Evolutionary conservation across 1,140 invertebrate species (phyloP).

Genomic region (Brevipalpus yothersi): DNA sequence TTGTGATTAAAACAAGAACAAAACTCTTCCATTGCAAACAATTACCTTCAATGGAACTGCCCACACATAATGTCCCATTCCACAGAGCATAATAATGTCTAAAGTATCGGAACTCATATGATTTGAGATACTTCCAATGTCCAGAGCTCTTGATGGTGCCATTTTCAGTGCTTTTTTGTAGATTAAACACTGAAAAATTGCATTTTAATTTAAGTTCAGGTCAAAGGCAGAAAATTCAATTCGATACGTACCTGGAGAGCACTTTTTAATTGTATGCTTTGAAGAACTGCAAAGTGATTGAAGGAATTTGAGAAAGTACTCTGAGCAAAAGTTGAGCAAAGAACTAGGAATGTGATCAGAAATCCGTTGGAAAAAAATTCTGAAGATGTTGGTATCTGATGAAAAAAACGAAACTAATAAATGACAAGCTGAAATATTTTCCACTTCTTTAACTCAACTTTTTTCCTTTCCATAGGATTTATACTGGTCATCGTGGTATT

Average conservation of each 20-base stretch:
- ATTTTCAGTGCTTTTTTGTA: conserved; percentile 28
- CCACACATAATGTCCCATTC: conserved; percentile 62
- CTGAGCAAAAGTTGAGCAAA: conserved; percentile 43
- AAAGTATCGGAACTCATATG: conserved; percentile 53
- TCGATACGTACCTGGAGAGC: conserved; percentile 34
- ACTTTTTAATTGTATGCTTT: conserved; percentile 48
- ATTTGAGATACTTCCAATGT: conserved; percentile 42
- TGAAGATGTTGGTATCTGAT: conserved; percentile 8
- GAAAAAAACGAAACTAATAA: background rate
- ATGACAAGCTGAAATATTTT: background rate
- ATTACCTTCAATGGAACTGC: conserved; percentile 54
- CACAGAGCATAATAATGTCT: conserved; percentile 56
- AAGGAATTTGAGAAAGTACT: conserved; percentile 57
- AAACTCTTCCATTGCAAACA: background rate
- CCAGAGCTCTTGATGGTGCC: conserved; percentile 14
- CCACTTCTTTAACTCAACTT: too few species aligned
- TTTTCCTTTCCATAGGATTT: too few species aligned
- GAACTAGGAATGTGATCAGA: conserved; percentile 40
- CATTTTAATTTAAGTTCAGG: background rate
- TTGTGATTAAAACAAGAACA: background rate
- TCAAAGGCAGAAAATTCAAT: background rate
- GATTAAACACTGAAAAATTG: conserved; percentile 29
- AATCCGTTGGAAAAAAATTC: conserved; percentile 50
- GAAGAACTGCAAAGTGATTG: conserved; percentile 49
- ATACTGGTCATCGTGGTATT: background rate